Evolutionary conservation across 1,140 invertebrate genomes (phyloP).

Genomic region (Pachyrhynchus sulphureomaculatus): DNA sequence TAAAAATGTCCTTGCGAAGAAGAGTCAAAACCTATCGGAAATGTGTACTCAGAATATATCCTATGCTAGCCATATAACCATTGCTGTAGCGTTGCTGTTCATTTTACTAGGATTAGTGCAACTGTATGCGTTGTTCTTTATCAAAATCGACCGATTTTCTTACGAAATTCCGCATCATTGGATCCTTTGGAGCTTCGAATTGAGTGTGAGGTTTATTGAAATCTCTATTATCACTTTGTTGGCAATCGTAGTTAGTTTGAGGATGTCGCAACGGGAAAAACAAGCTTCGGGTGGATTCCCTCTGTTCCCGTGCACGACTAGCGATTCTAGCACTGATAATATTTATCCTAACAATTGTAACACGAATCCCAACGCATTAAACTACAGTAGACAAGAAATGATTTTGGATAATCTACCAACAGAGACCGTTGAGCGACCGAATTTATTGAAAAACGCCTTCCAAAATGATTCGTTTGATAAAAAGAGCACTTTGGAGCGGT

Average conservation of each 20-base stretch:
- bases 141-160: conserved; percentile 57
- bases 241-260: conserved; percentile 77
- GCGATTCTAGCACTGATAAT: conserved; percentile 76
- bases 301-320: conserved; percentile 73
- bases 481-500: conserved; percentile 56
- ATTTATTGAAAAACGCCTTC: conserved; percentile 52
- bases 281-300: conserved; percentile 69
- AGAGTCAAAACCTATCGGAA: conserved; percentile 64
- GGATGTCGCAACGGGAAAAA: conserved; percentile 61
- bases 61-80: conserved; percentile 81
- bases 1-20: conserved; percentile 65
- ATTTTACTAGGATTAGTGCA: conserved; percentile 78
- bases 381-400: conserved; percentile 70
- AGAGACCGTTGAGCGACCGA: conserved; percentile 55
- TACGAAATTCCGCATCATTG: conserved; percentile 62
- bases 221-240: conserved; percentile 79
- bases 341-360: conserved; percentile 83
- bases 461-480: conserved; percentile 56
- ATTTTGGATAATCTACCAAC: conserved; percentile 55
- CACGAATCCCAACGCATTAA: conserved; percentile 80
- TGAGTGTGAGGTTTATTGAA: conserved; percentile 79
- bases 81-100: conserved; percentile 80
- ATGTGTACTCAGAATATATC: conserved; percentile 68
- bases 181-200: conserved; percentile 88
- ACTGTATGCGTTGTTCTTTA: conserved; percentile 78